phyloP scores from a whole-genome alignment of 1,140 invertebrate species.

The Ylistrum balloti region DNA sequence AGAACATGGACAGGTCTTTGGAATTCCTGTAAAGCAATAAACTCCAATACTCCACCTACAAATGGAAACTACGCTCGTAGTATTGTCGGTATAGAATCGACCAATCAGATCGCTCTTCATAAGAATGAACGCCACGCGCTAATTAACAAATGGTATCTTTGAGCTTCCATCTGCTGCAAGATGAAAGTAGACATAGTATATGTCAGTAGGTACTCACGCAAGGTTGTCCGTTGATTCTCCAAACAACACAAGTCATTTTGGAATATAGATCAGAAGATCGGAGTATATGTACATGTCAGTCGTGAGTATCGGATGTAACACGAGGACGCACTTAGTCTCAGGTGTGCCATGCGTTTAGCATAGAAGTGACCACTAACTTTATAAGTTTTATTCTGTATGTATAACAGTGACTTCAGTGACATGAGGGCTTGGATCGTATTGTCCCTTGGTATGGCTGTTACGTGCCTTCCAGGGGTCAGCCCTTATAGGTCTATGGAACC shows the following conservation, averaged over 20 bases:
- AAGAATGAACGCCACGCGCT: conserved; percentile 30
- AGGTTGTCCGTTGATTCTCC: background rate
- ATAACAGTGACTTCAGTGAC: background rate
- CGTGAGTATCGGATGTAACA: background rate
- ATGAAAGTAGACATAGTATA: conserved; percentile 12
- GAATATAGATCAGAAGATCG: background rate
- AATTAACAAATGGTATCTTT: conserved; percentile 40
- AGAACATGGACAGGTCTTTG: background rate
- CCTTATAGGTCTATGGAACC: background rate
- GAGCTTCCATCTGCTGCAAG: background rate
- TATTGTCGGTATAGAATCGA: conserved; percentile 5
- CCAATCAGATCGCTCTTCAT: conserved; percentile 11
- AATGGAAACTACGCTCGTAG: conserved; percentile 15
- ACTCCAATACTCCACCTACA: conserved; percentile 3
- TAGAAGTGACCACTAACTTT: background rate
- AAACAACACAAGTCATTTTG: background rate
- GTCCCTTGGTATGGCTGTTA: background rate
- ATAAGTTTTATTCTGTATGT: background rate
- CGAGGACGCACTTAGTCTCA: background rate
- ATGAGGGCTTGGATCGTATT: background rate
- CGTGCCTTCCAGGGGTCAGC: background rate
- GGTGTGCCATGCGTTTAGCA: conserved; percentile 7
- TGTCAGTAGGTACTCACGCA: background rate
- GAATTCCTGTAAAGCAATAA: background rate
- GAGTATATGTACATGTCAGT: background rate